These are phyloP conservation scores for Urocyon cinereoargenteus DNA, from an alignment of 2,797 vertebrate genomes.

Conservation along the genomic window DNA sequence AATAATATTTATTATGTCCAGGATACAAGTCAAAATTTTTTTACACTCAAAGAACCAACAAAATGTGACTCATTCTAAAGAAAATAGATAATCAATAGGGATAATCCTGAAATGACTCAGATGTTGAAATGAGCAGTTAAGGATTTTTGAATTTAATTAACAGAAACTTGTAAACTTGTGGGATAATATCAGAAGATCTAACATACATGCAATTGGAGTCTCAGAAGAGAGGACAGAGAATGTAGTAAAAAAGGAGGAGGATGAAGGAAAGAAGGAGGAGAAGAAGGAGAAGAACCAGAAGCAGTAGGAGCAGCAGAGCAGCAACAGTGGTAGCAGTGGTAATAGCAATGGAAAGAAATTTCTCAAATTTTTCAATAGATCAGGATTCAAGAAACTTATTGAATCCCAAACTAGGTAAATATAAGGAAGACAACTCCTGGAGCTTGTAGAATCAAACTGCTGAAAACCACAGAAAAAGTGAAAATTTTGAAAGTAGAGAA, in stretches of 20 bases:
- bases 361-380: not conserved
- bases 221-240: not conserved
- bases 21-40: not conserved
- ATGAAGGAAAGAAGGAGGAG: not conserved
- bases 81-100: not conserved
- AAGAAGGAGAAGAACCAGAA: not conserved
- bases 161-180: not conserved
- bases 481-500: not conserved
- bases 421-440: not conserved
- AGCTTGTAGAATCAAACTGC: not conserved
- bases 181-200: not conserved
- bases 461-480: not conserved
- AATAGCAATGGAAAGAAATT: not conserved
- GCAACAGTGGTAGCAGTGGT: not conserved
- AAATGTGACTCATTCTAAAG: not conserved
- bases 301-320: not conserved
- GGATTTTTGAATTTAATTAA: not conserved
- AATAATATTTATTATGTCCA: not conserved
- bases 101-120: not conserved
- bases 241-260: not conserved
- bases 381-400: not conserved
- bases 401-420: too few species aligned
- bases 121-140: not conserved
- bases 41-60: not conserved
- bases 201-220: not conserved